A percentile compares a stretch with the other conserved stretches of the same genome.
These are phyloP conservation scores for Chaetodon auriga DNA, from an alignment of 2,113 vertebrate genomes.

Conservation along the genomic window DNA sequence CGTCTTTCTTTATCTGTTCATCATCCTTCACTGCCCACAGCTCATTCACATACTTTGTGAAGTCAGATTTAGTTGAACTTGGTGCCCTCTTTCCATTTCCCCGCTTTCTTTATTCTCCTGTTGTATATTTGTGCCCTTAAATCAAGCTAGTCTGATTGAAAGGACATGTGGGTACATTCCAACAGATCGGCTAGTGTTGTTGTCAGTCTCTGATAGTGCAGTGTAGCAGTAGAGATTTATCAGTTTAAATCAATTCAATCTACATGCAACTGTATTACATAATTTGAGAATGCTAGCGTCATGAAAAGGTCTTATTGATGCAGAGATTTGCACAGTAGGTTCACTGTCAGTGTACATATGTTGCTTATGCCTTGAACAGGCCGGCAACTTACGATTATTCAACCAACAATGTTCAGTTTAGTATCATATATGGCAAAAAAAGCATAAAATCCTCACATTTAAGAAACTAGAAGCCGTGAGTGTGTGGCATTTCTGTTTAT, in stretches of 20 bases:
- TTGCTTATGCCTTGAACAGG: neutral
- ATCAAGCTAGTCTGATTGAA: neutral
- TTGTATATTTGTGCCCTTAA: neutral
- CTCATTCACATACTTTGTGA: neutral
- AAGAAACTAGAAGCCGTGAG: neutral
- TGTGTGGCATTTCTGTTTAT: too few relatives aligned
- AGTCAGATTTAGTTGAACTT: neutral
- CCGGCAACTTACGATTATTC: too few relatives aligned
- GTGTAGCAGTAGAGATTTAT: neutral
- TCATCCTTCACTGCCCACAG: neutral
- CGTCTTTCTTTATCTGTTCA: constrained; percentile 13
- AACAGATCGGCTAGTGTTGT: neutral
- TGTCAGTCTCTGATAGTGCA: neutral
- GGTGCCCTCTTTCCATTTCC: neutral
- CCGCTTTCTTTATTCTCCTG: neutral
- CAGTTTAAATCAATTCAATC: neutral
- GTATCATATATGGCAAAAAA: too few relatives aligned
- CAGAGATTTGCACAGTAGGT: neutral
- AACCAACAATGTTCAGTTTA: neutral
- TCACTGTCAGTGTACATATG: neutral
- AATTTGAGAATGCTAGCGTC: neutral
- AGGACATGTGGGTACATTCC: neutral
- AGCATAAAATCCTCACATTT: neutral
- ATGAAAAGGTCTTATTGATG: neutral
- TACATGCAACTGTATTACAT: neutral